phyloP scores from a whole-genome alignment of 2,888 invertebrate genomes.

The Xanthostigma xanthostigma region DNA sequence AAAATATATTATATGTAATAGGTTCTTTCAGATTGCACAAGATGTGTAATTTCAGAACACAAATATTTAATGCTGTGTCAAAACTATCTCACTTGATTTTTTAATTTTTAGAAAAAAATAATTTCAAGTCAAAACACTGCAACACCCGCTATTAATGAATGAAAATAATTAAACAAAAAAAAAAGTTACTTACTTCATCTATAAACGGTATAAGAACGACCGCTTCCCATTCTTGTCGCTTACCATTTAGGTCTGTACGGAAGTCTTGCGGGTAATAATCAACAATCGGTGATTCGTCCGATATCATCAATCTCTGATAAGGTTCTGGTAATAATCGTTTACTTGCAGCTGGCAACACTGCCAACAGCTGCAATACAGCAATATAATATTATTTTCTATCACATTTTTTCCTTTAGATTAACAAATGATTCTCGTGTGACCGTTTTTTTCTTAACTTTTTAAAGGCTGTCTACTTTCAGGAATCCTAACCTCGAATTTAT shows the following conservation, averaged over 20 bases:
- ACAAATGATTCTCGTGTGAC: too few relatives aligned
- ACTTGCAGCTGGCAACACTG: conserved; percentile 78
- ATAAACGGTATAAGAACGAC: conserved; percentile 89
- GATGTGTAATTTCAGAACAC: background rate
- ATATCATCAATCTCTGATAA: conserved; percentile 66
- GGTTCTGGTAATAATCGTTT: conserved; percentile 59
- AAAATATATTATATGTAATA: too few relatives aligned
- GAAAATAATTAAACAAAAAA: conserved; percentile 1
- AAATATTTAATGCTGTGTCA: background rate
- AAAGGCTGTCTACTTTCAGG: too few relatives aligned
- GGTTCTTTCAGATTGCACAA: background rate
- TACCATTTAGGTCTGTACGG: conserved; percentile 89
- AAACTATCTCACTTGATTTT: background rate
- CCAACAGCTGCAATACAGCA: conserved; percentile 45
- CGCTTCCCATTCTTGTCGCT: conserved; percentile 92
- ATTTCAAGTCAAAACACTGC: background rate
- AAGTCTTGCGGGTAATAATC: conserved; percentile 87
- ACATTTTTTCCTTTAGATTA: background rate
- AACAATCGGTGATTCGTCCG: conserved; percentile 62
- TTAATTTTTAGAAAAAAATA: background rate
- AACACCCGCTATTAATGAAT: background rate
- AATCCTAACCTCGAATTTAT: too few relatives aligned
- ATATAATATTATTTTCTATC: conserved; percentile 1
- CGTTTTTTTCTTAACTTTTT: too few relatives aligned
- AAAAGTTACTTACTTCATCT: conserved; percentile 44